Percentiles rank a stretch among this genome's conserved stretches.
phyloP scores from a whole-genome alignment of 2,113 vertebrate genomes.

The Tachycineta bicolor region DNA sequence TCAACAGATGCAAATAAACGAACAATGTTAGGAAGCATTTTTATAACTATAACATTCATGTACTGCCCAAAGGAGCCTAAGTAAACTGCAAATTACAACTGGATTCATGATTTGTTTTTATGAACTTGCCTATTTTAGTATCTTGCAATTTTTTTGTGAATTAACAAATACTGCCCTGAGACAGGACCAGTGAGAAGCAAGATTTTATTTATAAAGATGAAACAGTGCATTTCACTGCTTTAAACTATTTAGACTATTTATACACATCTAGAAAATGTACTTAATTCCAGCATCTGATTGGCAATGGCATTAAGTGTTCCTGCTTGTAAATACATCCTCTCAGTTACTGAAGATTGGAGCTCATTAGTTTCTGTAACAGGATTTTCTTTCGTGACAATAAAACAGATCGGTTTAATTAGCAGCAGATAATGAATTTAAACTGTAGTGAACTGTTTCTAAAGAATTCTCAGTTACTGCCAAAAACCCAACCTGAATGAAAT shows the following conservation, averaged over 20 bases:
- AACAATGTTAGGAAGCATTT: not conserved
- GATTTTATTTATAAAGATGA: not conserved
- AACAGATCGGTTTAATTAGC: slow-evolving; percentile 73
- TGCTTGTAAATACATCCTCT: not conserved
- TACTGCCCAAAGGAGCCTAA: not conserved
- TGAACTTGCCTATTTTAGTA: not conserved
- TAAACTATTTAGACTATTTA: not conserved
- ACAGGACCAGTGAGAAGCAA: not conserved
- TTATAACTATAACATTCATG: not conserved
- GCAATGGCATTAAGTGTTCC: not conserved
- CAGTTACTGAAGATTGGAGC: not conserved
- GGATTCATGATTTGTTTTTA: not conserved
- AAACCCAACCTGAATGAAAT: not conserved
- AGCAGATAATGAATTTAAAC: slow-evolving; percentile 68
- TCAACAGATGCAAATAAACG: not conserved
- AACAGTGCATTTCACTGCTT: not conserved
- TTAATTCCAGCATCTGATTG: not conserved
- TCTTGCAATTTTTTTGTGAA: not conserved
- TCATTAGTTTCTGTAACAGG: slow-evolving; percentile 63
- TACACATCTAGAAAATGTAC: not conserved
- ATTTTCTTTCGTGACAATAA: slow-evolving; percentile 66
- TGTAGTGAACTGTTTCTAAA: slow-evolving; percentile 25
- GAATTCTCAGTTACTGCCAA: slow-evolving; percentile 24
- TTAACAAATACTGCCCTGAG: not conserved
- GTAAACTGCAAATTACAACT: not conserved